Percentiles rank a stretch among this genome's conserved stretches.
Conservation (phyloP, 2,797 vertebrate genomes). For the Rhabdomys pumilio region DNA sequence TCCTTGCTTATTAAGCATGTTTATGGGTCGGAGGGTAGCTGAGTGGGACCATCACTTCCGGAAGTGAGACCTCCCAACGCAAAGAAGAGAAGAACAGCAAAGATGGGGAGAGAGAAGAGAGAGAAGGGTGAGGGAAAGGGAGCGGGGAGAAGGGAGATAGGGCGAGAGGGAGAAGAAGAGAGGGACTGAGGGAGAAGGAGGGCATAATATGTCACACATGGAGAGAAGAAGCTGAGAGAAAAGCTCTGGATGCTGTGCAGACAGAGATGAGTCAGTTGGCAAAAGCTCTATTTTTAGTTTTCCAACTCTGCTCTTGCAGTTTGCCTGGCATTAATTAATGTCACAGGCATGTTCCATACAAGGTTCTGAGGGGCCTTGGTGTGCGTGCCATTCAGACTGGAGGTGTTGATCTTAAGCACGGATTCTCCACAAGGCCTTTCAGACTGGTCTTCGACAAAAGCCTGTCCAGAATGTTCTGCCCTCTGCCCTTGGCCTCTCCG, state of each 20-base stretch:
- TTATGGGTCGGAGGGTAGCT: slow-evolving; percentile 70
- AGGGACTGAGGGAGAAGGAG: slow-evolving; percentile 25
- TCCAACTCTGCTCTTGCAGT: slow-evolving; percentile 77
- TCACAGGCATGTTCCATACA: slow-evolving; percentile 74
- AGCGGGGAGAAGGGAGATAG: slow-evolving; percentile 46
- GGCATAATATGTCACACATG: not conserved
- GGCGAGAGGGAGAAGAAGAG: slow-evolving; percentile 4
- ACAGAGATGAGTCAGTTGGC: slow-evolving; percentile 80
- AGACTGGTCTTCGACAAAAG: slow-evolving; percentile 58
- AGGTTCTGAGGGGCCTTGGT: slow-evolving; percentile 57
- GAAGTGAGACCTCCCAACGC: slow-evolving; percentile 55
- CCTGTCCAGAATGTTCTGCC: slow-evolving; percentile 59
- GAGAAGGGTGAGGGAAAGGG: not conserved
- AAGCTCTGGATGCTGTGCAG: slow-evolving; percentile 60
- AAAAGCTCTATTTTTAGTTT: slow-evolving; percentile 82
- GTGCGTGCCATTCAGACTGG: not conserved
- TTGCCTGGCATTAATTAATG: slow-evolving; percentile 76
- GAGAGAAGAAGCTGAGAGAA: slow-evolving; percentile 52
- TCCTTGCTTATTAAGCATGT: slow-evolving; percentile 76
- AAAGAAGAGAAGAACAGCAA: slow-evolving; percentile 53
- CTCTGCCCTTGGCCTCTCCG: slow-evolving; percentile 72
- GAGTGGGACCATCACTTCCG: slow-evolving; percentile 55
- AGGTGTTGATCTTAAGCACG: not conserved
- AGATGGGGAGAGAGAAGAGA: slow-evolving; percentile 61
- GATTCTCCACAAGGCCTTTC: not conserved